Percentiles rank a stretch among this genome's conserved stretches.
These are phyloP conservation scores for Helarctos malayanus DNA, from an alignment of 2,797 vertebrate genomes.

Conservation along the genomic window DNA sequence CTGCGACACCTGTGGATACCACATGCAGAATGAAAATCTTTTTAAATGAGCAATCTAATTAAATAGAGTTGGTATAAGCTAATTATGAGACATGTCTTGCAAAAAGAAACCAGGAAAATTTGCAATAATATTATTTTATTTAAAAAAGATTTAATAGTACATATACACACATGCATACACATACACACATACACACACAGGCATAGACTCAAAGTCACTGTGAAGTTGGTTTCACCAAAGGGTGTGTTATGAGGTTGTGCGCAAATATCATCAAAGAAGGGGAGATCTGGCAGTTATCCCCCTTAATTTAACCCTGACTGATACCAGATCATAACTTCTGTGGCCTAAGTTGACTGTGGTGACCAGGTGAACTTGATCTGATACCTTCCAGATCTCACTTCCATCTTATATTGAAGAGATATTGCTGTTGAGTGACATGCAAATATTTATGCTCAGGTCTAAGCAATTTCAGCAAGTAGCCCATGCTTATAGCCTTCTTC, in stretches of 20 bases:
- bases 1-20: conserved; percentile 67
- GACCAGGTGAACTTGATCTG: background rate
- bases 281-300: background rate
- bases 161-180: background rate
- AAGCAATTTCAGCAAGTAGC: background rate
- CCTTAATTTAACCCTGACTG: background rate
- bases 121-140: background rate
- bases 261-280: background rate
- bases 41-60: conserved; percentile 67
- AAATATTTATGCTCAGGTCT: conserved; percentile 58
- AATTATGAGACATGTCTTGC: conserved; percentile 41
- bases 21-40: conserved; percentile 64
- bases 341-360: background rate
- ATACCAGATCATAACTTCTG: background rate
- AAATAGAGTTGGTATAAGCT: conserved; percentile 50
- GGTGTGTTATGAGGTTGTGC: background rate
- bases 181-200: background rate
- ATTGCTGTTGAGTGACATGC: background rate
- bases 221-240: background rate
- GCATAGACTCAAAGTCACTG: background rate
- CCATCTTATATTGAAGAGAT: background rate
- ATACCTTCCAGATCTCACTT: background rate
- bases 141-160: background rate
- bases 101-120: conserved; percentile 41
- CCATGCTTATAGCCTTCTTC: background rate